Evolutionary conservation across 2,113 vertebrate genomes (phyloP).

Genomic region (Synodontis membranacea): DNA sequence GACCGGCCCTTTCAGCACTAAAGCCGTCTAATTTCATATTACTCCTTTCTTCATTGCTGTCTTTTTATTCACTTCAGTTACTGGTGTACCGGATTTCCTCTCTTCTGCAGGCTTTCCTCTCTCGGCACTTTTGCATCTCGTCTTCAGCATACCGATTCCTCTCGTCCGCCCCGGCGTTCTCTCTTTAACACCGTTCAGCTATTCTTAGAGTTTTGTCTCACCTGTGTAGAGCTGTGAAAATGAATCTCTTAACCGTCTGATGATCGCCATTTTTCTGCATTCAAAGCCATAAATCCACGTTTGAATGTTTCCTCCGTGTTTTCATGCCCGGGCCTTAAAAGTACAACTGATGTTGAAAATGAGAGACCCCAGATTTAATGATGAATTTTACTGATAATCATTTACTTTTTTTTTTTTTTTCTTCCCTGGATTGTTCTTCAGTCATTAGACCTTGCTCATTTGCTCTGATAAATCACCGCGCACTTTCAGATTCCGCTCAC

Average conservation of each 20-base stretch:
- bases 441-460: neutral
- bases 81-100: conserved; percentile 18
- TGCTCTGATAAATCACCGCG: neutral
- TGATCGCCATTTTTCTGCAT: neutral
- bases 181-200: conserved; percentile 38
- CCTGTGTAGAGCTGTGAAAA: conserved; percentile 17
- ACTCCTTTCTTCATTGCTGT: neutral
- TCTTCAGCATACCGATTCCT: conserved; percentile 41
- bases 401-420: neutral
- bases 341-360: neutral
- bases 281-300: neutral
- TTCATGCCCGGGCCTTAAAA: neutral
- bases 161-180: conserved; percentile 8
- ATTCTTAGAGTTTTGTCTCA: conserved; percentile 36
- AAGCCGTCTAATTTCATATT: conserved; percentile 28
- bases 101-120: conserved; percentile 37
- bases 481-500: neutral
- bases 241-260: neutral
- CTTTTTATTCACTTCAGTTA: neutral
- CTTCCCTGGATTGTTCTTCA: neutral
- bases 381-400: neutral
- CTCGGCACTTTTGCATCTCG: conserved; percentile 41
- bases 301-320: neutral
- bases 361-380: neutral
- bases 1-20: conserved; percentile 7